Percentiles rank a stretch among this genome's conserved stretches.
Conservation (phyloP, 2,888 invertebrate species). For the Chymomyza procnemis region DNA sequence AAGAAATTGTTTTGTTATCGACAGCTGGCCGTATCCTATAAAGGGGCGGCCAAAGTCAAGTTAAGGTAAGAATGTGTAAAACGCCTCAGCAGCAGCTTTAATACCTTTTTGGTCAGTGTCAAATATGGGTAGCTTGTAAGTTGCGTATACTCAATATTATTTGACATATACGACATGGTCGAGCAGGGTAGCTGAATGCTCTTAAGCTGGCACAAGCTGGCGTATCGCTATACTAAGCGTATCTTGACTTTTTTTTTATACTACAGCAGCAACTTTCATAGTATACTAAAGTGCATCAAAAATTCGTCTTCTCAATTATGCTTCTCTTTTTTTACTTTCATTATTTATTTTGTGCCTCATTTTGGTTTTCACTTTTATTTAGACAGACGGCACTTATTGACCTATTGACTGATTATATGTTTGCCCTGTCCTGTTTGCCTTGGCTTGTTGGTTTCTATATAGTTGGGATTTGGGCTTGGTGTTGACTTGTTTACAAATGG, state of each 20-base stretch:
- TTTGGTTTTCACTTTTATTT: background rate
- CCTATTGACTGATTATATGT: constrained; percentile 5
- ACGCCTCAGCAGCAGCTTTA: background rate
- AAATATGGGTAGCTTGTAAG: background rate
- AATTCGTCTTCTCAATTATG: background rate
- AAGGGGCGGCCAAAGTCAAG: background rate
- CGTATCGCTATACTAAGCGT: background rate
- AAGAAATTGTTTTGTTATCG: constrained; percentile 40
- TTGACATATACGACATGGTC: background rate
- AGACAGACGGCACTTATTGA: background rate
- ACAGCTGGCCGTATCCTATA: background rate
- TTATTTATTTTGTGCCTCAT: background rate
- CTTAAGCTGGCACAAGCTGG: background rate
- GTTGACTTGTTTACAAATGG: background rate
- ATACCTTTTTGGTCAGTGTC: background rate
- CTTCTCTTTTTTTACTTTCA: background rate
- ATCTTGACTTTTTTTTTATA: background rate
- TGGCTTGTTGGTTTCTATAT: background rate
- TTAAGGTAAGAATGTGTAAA: background rate
- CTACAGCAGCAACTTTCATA: too few relatives aligned
- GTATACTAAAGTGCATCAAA: background rate
- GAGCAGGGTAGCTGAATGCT: background rate
- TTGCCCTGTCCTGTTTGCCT: background rate
- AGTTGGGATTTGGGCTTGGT: background rate
- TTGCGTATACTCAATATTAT: background rate